Base-by-base conservation (phyloP, 2,888 invertebrate species). In the Salpingus planirostris region DNA sequence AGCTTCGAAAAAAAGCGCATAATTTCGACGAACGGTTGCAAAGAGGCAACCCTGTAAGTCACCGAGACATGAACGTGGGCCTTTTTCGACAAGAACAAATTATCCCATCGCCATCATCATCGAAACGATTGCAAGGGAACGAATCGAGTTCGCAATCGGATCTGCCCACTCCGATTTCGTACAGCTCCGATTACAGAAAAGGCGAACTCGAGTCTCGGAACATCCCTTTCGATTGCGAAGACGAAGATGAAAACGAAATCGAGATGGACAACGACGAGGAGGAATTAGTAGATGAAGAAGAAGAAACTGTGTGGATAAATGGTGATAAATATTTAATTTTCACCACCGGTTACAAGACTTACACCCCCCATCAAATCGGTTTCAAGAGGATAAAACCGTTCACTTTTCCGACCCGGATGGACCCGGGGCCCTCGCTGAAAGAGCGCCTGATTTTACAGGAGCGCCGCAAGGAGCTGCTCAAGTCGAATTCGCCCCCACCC, bases 281-380 rank as follows among this genome's bases (percentile, higher is more conserved):
- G 5, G 47, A 47, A 24, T 42, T 41, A 31, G 55, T 57, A 1
- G 44, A 54, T 27, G 47, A 46, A 21, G 48, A 47, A 24, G 13
- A 10, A 12, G 37, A 37, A 21, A 24, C 21, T 5, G 27, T 24
- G 8, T 3, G 15, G 10, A 34, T 37, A 3, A 46, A 47, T 27
- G 44, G 31, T 14, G 56, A 78, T 47, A 86, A 83, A 55, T 78
- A 78, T 60, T 69, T 89, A 12, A 87, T 89, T 44, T 89, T 87
- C 59, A 85, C 86, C 1, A 85, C 82, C 13, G 88, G 88, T 1
- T 79, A 79, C 3, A 77, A 80, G 59, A 87, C 88, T 0, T 88
- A 83, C 52, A 85, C 84, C 1, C 88, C 88, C 0, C 89, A 89
- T 67, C 84, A 86, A 65, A 78, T 89, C 44, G 84, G 74, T 21